These are phyloP conservation scores for Danaus chrysippus DNA, from an alignment of 2,888 invertebrate species.

Conservation along the genomic window DNA sequence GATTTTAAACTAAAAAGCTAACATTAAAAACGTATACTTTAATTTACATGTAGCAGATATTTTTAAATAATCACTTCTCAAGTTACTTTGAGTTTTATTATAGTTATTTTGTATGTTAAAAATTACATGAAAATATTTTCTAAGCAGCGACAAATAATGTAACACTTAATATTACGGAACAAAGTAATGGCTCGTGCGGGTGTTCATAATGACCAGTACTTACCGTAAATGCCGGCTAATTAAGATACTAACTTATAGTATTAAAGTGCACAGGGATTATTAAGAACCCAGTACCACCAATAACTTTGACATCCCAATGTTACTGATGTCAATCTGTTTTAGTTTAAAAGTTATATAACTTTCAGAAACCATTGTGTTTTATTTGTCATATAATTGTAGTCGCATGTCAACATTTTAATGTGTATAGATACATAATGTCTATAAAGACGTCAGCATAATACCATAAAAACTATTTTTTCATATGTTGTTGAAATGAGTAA, in stretches of 20 bases:
- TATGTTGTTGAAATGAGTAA: neutral
- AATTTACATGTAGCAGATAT: too few relatives aligned
- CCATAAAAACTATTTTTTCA: constrained; percentile 2
- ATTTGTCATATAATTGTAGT: too few relatives aligned
- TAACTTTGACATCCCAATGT: too few relatives aligned
- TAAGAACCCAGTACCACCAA: neutral
- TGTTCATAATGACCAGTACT: constrained; percentile 23
- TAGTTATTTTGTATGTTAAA: too few relatives aligned
- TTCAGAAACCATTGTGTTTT: too few relatives aligned
- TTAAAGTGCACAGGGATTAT: constrained; percentile 1
- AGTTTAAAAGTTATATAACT: too few relatives aligned
- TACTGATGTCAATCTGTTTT: too few relatives aligned
- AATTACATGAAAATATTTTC: constrained; percentile 1
- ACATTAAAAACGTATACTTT: too few relatives aligned
- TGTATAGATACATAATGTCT: neutral
- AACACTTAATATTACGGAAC: constrained; percentile 24
- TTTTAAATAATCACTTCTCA: too few relatives aligned
- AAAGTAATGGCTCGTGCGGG: constrained; percentile 23
- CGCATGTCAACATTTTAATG: too few relatives aligned
- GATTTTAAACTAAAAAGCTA: too few relatives aligned
- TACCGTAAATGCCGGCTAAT: constrained; percentile 27
- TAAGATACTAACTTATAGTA: constrained; percentile 19
- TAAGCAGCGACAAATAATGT: constrained; percentile 16
- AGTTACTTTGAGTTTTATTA: too few relatives aligned
- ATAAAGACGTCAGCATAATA: neutral